Conservation (phyloP, 92 coral and sea anemone species). For the Blastomussa wellsi region DNA sequence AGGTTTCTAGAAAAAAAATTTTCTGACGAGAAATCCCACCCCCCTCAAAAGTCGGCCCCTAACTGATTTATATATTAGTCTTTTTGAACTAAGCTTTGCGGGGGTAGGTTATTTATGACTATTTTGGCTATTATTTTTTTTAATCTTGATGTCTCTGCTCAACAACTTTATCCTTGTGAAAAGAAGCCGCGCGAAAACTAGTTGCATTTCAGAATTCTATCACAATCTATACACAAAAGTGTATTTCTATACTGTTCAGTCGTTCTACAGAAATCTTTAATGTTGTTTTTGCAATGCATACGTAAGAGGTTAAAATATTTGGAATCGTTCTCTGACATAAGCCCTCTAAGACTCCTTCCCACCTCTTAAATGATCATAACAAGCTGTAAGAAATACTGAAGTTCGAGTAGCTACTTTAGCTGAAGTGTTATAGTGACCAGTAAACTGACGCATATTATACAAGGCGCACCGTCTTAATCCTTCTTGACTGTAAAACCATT, state of each 20-base stretch:
- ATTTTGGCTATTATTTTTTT: too few species aligned
- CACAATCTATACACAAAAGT: background rate
- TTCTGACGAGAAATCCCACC: too few species aligned
- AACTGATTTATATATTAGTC: background rate
- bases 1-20: too few species aligned
- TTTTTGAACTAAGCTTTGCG: background rate
- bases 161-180: background rate
- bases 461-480: background rate
- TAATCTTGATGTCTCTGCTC: background rate
- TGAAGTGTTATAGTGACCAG: background rate
- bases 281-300: background rate
- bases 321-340: background rate
- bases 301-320: background rate
- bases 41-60: too few species aligned
- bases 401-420: background rate
- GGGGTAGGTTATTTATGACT: background rate
- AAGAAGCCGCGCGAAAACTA: background rate
- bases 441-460: background rate
- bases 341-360: background rate
- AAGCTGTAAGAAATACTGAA: background rate
- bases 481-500: constrained; percentile 5
- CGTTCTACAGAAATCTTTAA: background rate
- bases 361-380: background rate
- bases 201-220: background rate
- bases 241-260: background rate